phyloP scores from a whole-genome alignment of 1,140 invertebrate genomes.

The Trichoplusia ni region DNA sequence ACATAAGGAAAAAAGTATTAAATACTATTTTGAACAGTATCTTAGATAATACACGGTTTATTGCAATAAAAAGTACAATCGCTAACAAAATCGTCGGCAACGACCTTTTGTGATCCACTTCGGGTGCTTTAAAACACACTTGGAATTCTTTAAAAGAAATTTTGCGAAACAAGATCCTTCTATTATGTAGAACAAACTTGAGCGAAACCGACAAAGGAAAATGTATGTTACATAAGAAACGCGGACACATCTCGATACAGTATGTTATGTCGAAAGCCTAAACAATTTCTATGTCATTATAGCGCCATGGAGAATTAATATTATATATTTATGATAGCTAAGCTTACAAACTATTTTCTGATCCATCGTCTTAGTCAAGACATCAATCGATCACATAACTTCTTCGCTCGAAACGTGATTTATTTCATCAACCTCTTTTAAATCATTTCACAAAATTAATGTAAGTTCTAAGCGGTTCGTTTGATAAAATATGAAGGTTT shows the following conservation, averaged over 20 bases:
- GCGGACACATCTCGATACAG: conserved; percentile 29
- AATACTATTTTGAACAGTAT: too few species aligned
- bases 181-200: background rate
- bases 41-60: too few species aligned
- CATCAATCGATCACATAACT: too few species aligned
- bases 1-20: too few species aligned
- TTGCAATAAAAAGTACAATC: too few species aligned
- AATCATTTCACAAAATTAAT: background rate
- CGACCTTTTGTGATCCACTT: too few species aligned
- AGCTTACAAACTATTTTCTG: too few species aligned
- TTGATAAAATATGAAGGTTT: too few species aligned
- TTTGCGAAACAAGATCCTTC: background rate
- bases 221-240: conserved; percentile 1
- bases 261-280: conserved; percentile 35
- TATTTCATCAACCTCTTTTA: background rate
- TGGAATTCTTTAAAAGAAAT: background rate
- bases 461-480: too few species aligned
- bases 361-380: background rate
- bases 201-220: conserved; percentile 5
- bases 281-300: conserved; percentile 40
- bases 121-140: too few species aligned
- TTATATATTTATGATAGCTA: conserved; percentile 10
- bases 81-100: too few species aligned
- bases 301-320: background rate
- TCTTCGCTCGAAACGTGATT: too few species aligned